Conservation (phyloP, 2,797 vertebrate species). For the Syncerus caffer region DNA sequence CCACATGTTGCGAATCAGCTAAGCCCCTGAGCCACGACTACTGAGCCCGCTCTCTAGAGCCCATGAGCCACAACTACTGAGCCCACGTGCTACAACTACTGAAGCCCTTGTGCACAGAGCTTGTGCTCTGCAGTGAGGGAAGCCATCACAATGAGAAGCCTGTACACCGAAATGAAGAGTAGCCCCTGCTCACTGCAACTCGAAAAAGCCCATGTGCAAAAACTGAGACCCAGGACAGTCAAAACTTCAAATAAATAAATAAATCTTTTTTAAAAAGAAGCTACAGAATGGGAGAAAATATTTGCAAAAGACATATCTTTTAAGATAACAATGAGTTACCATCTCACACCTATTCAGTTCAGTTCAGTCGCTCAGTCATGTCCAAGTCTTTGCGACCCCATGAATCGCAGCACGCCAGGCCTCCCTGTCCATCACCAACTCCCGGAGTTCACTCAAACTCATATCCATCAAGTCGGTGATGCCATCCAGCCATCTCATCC, state of each 20-base stretch:
- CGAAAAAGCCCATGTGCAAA: background rate
- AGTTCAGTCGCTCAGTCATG: too few relatives aligned
- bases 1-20: background rate
- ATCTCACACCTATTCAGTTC: background rate
- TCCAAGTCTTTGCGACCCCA: too few relatives aligned
- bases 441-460: too few relatives aligned
- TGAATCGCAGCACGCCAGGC: too few relatives aligned
- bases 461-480: too few relatives aligned
- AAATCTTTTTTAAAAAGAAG: background rate
- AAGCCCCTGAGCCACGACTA: background rate
- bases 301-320: background rate
- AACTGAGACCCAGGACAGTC: background rate
- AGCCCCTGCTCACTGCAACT: background rate
- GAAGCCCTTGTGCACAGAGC: background rate
- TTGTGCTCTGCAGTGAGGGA: background rate
- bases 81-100: too few relatives aligned
- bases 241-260: background rate
- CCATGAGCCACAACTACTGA: background rate
- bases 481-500: too few relatives aligned
- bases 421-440: too few relatives aligned
- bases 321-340: background rate
- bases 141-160: background rate
- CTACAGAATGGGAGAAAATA: background rate
- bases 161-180: background rate
- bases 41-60: background rate